Percentiles rank a stretch among this genome's conserved stretches.
Evolutionary conservation across 2,113 vertebrate species (phyloP).

Genomic region (Platysternon megacephalum): DNA sequence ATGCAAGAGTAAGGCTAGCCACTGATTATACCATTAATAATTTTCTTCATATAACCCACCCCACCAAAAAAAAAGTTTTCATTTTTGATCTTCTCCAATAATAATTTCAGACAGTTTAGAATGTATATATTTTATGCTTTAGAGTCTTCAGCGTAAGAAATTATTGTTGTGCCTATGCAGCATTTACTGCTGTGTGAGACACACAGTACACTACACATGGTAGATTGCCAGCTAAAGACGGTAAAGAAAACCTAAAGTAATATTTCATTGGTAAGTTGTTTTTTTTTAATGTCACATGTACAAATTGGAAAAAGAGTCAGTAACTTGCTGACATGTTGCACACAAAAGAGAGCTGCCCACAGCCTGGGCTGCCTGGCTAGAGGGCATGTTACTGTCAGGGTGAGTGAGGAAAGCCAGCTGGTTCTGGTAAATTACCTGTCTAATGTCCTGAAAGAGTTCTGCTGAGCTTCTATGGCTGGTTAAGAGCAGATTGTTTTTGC

Average conservation of each 20-base stretch:
- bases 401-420: neutral
- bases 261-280: neutral
- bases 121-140: neutral
- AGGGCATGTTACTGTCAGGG: neutral
- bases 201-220: neutral
- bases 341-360: neutral
- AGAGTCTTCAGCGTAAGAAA: neutral
- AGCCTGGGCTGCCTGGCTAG: neutral
- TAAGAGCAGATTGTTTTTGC: neutral
- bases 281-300: neutral
- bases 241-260: neutral
- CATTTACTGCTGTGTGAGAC: neutral
- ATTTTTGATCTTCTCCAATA: neutral
- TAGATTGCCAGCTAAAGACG: neutral
- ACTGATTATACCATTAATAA: accelerated
- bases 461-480: neutral
- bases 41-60: neutral
- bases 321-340: neutral
- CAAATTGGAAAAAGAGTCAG: neutral
- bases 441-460: slow-evolving; percentile 1
- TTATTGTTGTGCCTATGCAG: accelerated
- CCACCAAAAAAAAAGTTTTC: neutral
- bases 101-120: neutral
- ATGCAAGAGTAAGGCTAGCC: neutral
- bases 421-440: neutral